phyloP scores from a whole-genome alignment of 2,113 vertebrate species.

The Geothlypis trichas region DNA sequence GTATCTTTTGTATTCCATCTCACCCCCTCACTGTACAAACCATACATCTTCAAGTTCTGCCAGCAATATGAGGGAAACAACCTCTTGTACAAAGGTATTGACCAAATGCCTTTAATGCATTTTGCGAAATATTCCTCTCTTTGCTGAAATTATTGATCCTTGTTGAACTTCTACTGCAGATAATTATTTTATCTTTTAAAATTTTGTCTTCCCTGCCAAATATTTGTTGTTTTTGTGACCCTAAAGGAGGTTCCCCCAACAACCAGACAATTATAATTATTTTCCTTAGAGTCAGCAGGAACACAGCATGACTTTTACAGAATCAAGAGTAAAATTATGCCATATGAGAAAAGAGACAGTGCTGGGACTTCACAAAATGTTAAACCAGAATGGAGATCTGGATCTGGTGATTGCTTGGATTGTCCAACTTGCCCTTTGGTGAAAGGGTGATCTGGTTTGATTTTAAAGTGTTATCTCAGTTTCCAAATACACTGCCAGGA shows the following conservation, averaged over 20 bases:
- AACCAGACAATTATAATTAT: background rate
- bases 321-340: background rate
- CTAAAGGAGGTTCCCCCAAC: background rate
- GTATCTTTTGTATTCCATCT: background rate
- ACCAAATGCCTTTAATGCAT: background rate
- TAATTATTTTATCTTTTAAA: background rate
- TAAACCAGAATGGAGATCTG: background rate
- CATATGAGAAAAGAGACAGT: background rate
- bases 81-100: background rate
- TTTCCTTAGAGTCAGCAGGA: background rate
- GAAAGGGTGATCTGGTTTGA: background rate
- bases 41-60: background rate
- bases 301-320: background rate
- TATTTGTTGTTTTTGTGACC: fast-evolving
- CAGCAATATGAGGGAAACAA: background rate
- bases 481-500: background rate
- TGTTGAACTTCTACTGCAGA: background rate
- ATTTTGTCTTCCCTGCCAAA: background rate
- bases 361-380: background rate
- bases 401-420: background rate
- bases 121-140: background rate
- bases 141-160: background rate
- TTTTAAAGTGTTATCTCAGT: background rate
- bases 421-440: background rate
- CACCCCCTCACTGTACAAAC: background rate